Conservation (phyloP, 2,888 invertebrate genomes). For the Aplocera efformata region DNA sequence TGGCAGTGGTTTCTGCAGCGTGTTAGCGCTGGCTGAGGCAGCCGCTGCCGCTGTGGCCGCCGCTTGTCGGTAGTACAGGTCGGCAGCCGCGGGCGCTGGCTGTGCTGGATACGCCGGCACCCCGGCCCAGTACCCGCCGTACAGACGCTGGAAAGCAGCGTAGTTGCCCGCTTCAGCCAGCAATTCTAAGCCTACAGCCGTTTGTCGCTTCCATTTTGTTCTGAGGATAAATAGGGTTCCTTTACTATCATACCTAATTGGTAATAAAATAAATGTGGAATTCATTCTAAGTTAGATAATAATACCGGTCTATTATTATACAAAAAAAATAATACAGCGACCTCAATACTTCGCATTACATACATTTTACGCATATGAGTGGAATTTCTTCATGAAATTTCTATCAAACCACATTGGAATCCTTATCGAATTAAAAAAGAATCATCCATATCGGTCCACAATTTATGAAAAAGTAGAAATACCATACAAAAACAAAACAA, state of each 20-base stretch:
- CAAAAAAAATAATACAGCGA: no score
- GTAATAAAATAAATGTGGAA: no score
- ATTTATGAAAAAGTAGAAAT: no score
- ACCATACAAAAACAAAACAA: no score
- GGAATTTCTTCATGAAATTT: no score
- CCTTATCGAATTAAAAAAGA: no score
- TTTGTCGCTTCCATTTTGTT: slow-evolving; percentile 99
- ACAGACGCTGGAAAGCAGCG: slow-evolving; percentile 98
- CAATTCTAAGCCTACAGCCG: slow-evolving; percentile 97
- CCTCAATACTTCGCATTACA: no score
- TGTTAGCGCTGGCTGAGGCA: slow-evolving; percentile 81
- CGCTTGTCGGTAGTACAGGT: slow-evolving; percentile 91
- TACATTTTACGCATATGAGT: no score
- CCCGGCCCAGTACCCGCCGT: slow-evolving; percentile 88
- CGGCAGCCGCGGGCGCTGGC: slow-evolving; percentile 85
- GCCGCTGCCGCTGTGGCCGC: slow-evolving; percentile 86
- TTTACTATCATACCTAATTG: background rate
- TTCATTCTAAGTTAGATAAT: no score
- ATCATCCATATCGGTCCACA: no score
- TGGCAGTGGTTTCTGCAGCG: slow-evolving; percentile 93
- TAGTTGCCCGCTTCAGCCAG: slow-evolving; percentile 98
- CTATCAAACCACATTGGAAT: no score
- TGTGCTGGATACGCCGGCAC: slow-evolving; percentile 85
- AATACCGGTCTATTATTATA: no score
- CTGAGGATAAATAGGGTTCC: slow-evolving; percentile 69